These are phyloP conservation scores for Prietella phreatophila DNA, from an alignment of 2,113 vertebrate species.

Conservation along the genomic window DNA sequence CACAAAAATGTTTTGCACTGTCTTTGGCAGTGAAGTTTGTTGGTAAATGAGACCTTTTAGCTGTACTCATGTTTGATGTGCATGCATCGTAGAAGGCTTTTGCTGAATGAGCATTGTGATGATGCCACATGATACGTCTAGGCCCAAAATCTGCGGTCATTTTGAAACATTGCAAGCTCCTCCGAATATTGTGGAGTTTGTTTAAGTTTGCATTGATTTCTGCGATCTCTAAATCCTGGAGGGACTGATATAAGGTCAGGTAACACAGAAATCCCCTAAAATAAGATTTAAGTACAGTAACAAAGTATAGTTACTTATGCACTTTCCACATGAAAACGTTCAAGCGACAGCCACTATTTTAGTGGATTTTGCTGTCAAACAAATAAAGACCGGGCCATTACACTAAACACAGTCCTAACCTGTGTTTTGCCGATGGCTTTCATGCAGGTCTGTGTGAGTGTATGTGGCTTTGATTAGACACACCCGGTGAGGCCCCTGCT, in stretches of 20 bases:
- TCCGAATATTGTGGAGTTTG: too few species aligned
- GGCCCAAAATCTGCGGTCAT: too few species aligned
- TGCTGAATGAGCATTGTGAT: too few species aligned
- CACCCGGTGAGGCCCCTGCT: slow-evolving; percentile 53
- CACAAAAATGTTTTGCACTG: too few species aligned
- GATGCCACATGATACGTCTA: too few species aligned
- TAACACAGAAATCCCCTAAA: neutral
- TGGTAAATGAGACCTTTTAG: too few species aligned
- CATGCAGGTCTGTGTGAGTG: slow-evolving; percentile 37
- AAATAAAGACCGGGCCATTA: slow-evolving; percentile 25
- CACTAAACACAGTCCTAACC: slow-evolving; percentile 18
- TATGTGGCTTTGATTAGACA: slow-evolving; percentile 59
- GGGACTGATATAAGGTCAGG: neutral
- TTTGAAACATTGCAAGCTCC: too few species aligned
- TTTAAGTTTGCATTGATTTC: too few species aligned
- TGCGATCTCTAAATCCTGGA: too few species aligned
- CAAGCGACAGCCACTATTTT: neutral
- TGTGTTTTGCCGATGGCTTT: slow-evolving; percentile 25
- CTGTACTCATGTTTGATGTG: too few species aligned
- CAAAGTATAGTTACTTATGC: neutral
- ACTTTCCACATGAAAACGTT: neutral
- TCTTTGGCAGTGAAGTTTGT: too few species aligned
- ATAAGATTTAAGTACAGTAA: neutral
- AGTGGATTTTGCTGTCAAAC: slow-evolving; percentile 1
- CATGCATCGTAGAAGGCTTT: too few species aligned